phyloP scores from a whole-genome alignment of 2,797 vertebrate species.

The Chelon labrosus region DNA sequence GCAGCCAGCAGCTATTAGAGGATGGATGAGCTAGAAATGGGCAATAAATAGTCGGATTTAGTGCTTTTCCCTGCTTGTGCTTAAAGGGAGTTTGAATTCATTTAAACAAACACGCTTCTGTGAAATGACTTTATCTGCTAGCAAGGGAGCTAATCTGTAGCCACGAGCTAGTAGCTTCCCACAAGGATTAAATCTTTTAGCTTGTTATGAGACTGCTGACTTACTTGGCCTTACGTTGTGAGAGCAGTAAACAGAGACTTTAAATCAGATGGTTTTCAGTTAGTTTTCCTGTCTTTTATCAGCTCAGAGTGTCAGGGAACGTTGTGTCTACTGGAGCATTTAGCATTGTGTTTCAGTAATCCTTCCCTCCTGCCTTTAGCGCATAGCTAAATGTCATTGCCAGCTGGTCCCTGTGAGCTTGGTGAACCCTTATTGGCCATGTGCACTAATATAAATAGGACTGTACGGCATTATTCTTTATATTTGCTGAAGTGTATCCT shows the following conservation, averaged over 20 bases:
- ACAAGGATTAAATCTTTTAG: slow-evolving; percentile 46
- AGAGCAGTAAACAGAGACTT: slow-evolving; percentile 6
- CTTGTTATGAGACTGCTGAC: slow-evolving; percentile 23
- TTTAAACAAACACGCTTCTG: slow-evolving; percentile 33
- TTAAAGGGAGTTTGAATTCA: slow-evolving; percentile 13
- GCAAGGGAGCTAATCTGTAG: slow-evolving; percentile 52
- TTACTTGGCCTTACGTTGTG: not conserved
- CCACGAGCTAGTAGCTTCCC: slow-evolving; percentile 44
- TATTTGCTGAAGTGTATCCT: no score
- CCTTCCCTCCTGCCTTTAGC: not conserved
- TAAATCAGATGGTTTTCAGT: not conserved
- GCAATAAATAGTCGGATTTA: slow-evolving; percentile 1
- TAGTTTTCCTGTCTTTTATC: not conserved
- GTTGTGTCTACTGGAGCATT: not conserved
- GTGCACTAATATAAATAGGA: no score
- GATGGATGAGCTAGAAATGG: slow-evolving; percentile 5
- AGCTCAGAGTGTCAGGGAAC: not conserved
- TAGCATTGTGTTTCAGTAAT: not conserved
- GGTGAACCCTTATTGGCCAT: no score
- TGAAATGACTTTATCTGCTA: slow-evolving; percentile 25
- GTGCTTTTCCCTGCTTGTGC: not conserved
- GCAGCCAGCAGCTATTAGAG: slow-evolving; percentile 18
- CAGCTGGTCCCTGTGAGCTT: not conserved
- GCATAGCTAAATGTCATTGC: not conserved
- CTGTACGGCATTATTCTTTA: no score